These are phyloP conservation scores for Synanthedon vespiformis DNA, from an alignment of 2,888 invertebrate species.

Conservation along the genomic window DNA sequence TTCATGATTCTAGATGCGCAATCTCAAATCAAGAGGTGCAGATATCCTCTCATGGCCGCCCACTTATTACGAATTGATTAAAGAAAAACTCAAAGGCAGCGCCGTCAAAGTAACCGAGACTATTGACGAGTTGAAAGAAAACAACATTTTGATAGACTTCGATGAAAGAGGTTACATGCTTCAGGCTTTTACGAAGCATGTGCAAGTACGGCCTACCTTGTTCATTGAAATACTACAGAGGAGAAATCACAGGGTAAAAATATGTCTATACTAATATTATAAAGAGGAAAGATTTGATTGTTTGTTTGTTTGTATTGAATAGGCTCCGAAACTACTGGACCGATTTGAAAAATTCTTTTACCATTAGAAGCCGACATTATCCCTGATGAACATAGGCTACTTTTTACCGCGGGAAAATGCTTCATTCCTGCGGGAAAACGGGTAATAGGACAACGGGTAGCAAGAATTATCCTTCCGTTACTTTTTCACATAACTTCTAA, in stretches of 20 bases:
- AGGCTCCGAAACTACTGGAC: no score
- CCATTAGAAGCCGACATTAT: no score
- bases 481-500: no score
- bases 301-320: no score
- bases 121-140: constrained; percentile 81
- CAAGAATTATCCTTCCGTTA: no score
- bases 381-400: no score
- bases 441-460: no score
- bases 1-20: constrained; percentile 65
- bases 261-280: no score
- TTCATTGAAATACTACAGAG: constrained; percentile 97
- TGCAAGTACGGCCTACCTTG: constrained; percentile 95
- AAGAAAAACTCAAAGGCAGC: constrained; percentile 79
- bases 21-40: constrained; percentile 83
- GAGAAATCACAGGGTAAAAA: constrained; percentile 89
- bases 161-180: constrained; percentile 97
- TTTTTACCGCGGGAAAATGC: no score
- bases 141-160: constrained; percentile 94
- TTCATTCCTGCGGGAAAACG: no score
- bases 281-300: no score
- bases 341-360: no score
- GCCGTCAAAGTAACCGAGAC: constrained; percentile 81
- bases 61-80: constrained; percentile 87
- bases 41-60: constrained; percentile 91
- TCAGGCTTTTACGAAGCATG: constrained; percentile 94